Percentiles rank a stretch among this genome's conserved stretches.
Evolutionary conservation across 2,797 vertebrate species (phyloP).

Genomic region (Myotis daubentonii): DNA sequence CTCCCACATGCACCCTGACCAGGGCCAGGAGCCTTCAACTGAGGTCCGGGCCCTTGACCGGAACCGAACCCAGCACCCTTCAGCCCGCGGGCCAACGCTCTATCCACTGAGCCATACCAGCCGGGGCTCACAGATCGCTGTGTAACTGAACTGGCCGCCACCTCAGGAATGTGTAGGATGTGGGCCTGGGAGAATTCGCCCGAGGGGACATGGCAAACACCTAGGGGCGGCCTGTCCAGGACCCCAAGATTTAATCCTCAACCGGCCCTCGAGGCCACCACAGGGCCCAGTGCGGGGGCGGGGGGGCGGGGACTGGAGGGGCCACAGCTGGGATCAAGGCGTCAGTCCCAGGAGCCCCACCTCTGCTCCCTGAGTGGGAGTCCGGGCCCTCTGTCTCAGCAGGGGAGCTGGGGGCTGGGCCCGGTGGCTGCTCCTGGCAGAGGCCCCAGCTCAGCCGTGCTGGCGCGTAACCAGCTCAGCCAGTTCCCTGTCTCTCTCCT

Average conservation of each 20-base stretch:
- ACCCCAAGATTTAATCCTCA: background rate
- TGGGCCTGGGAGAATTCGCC: background rate
- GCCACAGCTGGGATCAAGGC: background rate
- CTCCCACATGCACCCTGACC: too few relatives aligned
- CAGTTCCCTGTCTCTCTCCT: background rate
- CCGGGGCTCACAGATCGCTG: background rate
- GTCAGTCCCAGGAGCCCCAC: background rate
- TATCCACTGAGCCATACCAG: too few relatives aligned
- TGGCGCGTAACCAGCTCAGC: background rate
- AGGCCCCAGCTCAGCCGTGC: background rate
- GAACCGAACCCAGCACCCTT: too few relatives aligned
- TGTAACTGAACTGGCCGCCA: background rate
- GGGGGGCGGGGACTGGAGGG: too few relatives aligned
- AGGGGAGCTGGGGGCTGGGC: background rate
- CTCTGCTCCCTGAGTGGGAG: background rate
- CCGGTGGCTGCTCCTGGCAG: background rate
- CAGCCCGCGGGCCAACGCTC: too few relatives aligned
- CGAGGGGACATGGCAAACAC: background rate
- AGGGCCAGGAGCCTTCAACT: too few relatives aligned
- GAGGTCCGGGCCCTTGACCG: too few relatives aligned
- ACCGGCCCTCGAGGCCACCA: background rate
- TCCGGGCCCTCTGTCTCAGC: background rate
- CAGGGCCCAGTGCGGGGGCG: background rate
- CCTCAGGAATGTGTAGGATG: background rate
- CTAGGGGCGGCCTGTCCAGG: accelerated